Percentiles rank a stretch among this genome's conserved stretches.
Conservation (phyloP, 2,797 vertebrate species). For the Myotis findleyi region DNA sequence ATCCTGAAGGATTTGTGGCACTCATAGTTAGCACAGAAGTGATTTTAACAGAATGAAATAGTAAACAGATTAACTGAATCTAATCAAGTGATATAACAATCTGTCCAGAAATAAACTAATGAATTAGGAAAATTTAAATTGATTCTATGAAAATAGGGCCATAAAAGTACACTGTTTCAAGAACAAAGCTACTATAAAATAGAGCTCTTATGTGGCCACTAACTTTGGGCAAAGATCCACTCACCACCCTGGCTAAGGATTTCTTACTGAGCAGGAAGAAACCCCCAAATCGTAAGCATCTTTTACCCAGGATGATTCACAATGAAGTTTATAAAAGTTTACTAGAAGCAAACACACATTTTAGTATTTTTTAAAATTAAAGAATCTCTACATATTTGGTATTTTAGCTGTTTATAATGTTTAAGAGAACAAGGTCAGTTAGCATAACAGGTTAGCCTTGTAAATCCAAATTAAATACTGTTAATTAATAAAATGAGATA, state of each 20-base stretch:
- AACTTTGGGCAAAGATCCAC: not conserved
- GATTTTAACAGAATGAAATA: constrained; percentile 44
- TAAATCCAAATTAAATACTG: constrained; percentile 41
- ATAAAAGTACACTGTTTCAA: not conserved
- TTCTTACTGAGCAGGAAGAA: not conserved
- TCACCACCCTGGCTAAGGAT: not conserved
- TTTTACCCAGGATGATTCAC: constrained; percentile 5
- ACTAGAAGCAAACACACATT: not conserved
- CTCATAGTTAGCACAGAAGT: constrained; percentile 8
- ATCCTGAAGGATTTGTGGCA: constrained; percentile 24
- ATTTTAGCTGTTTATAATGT: constrained; percentile 11
- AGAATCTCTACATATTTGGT: not conserved
- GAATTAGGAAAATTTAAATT: constrained; percentile 31
- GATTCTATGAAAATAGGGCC: not conserved
- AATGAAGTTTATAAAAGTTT: constrained; percentile 37
- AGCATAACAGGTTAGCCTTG: not conserved
- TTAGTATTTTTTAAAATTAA: not conserved
- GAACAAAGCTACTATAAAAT: constrained; percentile 41
- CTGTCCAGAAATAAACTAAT: not conserved
- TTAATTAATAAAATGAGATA: constrained; percentile 36
- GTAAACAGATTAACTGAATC: constrained; percentile 54
- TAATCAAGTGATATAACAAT: constrained; percentile 17
- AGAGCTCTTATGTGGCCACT: not conserved
- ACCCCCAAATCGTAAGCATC: not conserved
- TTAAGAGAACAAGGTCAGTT: constrained; percentile 12